Conservation (phyloP, 2,113 vertebrate genomes). For the Symphodus melops region DNA sequence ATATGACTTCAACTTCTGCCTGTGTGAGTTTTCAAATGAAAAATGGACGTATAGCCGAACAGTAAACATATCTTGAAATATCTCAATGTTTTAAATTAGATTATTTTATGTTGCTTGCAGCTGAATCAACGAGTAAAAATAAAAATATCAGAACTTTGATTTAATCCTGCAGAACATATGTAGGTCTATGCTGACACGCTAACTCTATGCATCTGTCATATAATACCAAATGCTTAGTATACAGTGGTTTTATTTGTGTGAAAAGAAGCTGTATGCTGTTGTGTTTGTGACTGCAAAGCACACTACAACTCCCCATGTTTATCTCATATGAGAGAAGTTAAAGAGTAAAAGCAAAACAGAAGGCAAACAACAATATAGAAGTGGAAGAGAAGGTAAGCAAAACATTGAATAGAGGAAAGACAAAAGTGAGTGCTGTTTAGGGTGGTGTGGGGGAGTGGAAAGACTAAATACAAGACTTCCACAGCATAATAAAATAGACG, state of each 20-base stretch:
- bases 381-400: neutral
- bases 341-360: neutral
- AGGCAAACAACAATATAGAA: neutral
- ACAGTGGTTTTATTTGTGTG: neutral
- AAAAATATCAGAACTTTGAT: too few species aligned
- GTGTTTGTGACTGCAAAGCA: neutral
- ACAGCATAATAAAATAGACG: conserved; percentile 53
- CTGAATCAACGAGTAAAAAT: too few species aligned
- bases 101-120: too few species aligned
- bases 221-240: neutral
- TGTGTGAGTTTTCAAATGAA: too few species aligned
- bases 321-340: neutral
- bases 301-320: neutral
- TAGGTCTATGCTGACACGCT: neutral
- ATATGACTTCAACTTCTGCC: too few species aligned
- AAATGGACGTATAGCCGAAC: too few species aligned
- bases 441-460: neutral
- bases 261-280: too few species aligned
- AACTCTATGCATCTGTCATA: neutral
- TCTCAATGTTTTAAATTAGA: too few species aligned
- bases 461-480: conserved; percentile 10
- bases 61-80: too few species aligned
- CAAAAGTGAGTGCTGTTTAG: neutral
- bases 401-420: neutral
- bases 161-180: neutral